These are phyloP conservation scores for Drosophila parvula DNA, from an alignment of 1,140 invertebrate species.

Conservation along the genomic window DNA sequence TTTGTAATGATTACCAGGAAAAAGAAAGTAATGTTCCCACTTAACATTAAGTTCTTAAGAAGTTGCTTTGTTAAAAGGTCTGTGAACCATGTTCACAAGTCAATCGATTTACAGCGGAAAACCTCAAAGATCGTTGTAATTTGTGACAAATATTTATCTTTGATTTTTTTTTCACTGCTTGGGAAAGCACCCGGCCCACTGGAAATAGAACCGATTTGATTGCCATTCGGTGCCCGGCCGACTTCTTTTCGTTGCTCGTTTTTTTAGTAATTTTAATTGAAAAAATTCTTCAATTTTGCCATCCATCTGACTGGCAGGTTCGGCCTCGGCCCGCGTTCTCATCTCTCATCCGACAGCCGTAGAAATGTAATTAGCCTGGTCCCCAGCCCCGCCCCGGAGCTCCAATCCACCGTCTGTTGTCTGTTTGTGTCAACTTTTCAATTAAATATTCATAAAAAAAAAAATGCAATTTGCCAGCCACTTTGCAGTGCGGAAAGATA, in stretches of 20 bases:
- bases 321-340: slow-evolving; percentile 14
- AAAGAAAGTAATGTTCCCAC: too few species aligned
- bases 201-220: slow-evolving; percentile 54
- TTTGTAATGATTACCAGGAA: neutral
- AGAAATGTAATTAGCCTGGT: slow-evolving; percentile 73
- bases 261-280: slow-evolving; percentile 76
- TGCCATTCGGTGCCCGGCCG: slow-evolving; percentile 58
- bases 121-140: neutral
- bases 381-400: neutral
- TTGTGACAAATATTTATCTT: neutral
- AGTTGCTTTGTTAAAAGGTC: neutral
- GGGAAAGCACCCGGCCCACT: slow-evolving; percentile 5
- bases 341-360: slow-evolving; percentile 54
- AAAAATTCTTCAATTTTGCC: slow-evolving; percentile 82
- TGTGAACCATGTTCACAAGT: too few species aligned
- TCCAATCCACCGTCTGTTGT: slow-evolving; percentile 16
- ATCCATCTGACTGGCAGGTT: slow-evolving; percentile 57
- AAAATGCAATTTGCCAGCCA: slow-evolving; percentile 73
- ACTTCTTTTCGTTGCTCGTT: slow-evolving; percentile 40
- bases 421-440: slow-evolving; percentile 77
- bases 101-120: neutral
- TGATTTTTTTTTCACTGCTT: slow-evolving; percentile 1
- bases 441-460: slow-evolving; percentile 76
- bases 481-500: slow-evolving; percentile 49
- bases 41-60: neutral